Base-by-base conservation (phyloP, 2,113 vertebrate species). In the Atractosteus spatula region DNA sequence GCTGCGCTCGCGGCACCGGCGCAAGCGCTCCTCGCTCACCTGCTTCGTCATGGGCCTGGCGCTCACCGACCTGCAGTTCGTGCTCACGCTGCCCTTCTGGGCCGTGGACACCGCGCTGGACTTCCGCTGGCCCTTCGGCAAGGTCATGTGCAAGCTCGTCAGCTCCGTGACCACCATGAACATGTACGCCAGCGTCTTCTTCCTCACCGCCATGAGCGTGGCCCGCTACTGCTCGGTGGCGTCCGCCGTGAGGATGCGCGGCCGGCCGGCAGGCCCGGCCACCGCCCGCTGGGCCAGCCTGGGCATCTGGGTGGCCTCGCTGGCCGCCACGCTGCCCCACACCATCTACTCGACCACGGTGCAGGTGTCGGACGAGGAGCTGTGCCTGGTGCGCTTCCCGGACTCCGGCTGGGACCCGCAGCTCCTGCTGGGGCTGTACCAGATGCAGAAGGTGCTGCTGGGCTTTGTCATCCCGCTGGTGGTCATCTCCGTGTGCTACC, bases 181-280 rank as follows among this genome's bases (percentile, higher is more conserved):
- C 79, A 92, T 93, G 89, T 93, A 93, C 6, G 89, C 92, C 75
- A 93, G 92, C 12, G 89, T 93, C 51, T 93, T 93, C 80, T 92
- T 93, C 76, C 82, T 93, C 70, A 93, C 93, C 0, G 91, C 91
- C 68, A 93, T 93, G 92, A 92, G 92, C 2, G 85, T 93, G 67
- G 88, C 91, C 2, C 88, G 91, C 12, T 94, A 93, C 82, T 88
- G 81, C 82, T 81, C 89, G 0, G 77, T 93, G 66, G 77, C 87
- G 0, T 91, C 85, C 0, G 89, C 91, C 0, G 64, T 92, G 47
- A 90, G 84, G 77, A 87, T 90, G 85, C 78, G 80, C 3, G 84
- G 85, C 42, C 86, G 89, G 0, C 76, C 73, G 41, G 67, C 62
- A 0, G 77, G 81, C 7, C 70, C 75, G 0, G 11, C 74, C 5